Evolutionary conservation across 2,113 vertebrate genomes (phyloP), one percentile per base, ranked within the genome.

Genomic region (Sialia sialis): DNA sequence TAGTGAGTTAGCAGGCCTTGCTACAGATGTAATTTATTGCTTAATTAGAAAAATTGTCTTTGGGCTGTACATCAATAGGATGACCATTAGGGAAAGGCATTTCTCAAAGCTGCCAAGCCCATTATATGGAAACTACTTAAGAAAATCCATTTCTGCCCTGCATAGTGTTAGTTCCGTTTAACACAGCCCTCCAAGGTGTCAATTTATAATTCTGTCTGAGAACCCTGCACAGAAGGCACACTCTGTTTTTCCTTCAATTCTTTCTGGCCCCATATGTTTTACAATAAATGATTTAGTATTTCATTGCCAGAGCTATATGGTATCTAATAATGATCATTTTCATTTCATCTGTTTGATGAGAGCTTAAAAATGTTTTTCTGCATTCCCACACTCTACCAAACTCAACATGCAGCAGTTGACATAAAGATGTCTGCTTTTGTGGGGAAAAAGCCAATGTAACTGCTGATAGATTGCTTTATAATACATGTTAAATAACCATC

Each of bases 1-100:
- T 56, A 92, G 81, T 94, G 59, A 95, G 26, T 92, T 96, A 88
- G 46, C 48, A 91, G 76, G 78, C 70, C 66, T 93, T 62, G 67
- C 87, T 87, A 55, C 73, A 87, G 69, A 56, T 94, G 30, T 96
- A 93, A 97, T 83, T 93, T 97, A 97, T 90, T 92, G 79, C 93
- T 93, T 96, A 95, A 95, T 96, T 97, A 95, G 88, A 87, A 96
- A 93, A 94, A 92, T 75, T 79, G 73, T 95, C 89, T 66, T 84
- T 90, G 84, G 77, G 66, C 60, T 82, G 27, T 91, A 49, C 39
- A 84, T 97, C 91, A 96, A 69, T 90, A 95, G 54, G 94, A 70
- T 84, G 82, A 92, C 63, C 82, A 58, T 95, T 94, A 96, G 34
- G 70, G 73, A 96, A 95, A 92, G 80, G 10, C 48, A 83, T 95